phyloP scores from a whole-genome alignment of 2,888 invertebrate genomes.

The Conchocele bisecta region DNA sequence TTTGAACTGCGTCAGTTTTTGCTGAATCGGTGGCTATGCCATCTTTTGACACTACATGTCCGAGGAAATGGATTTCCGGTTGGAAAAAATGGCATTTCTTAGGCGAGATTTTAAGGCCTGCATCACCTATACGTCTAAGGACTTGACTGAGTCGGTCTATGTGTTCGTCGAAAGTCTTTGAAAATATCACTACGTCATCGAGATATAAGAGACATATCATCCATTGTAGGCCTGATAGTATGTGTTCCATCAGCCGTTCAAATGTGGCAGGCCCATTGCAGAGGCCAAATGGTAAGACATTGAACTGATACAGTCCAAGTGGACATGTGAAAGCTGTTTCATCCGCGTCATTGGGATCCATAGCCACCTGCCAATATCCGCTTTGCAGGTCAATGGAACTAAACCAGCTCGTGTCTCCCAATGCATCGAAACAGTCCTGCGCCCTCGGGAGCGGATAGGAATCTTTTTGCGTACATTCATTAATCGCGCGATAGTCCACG shows the following conservation, averaged over 20 bases:
- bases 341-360: neutral
- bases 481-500: slow-evolving; percentile 10
- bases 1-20: slow-evolving; percentile 43
- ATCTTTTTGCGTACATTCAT: slow-evolving; percentile 6
- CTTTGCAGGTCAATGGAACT: neutral
- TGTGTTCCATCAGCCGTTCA: neutral
- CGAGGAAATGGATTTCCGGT: slow-evolving; percentile 50
- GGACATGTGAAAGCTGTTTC: neutral
- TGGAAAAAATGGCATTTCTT: slow-evolving; percentile 21
- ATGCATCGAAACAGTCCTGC: neutral
- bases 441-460: neutral
- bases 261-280: neutral
- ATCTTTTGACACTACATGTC: slow-evolving; percentile 48
- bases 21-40: slow-evolving; percentile 45
- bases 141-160: neutral
- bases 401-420: neutral
- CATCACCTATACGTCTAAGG: neutral
- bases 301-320: neutral
- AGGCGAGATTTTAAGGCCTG: slow-evolving; percentile 14
- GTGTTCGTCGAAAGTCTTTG: slow-evolving; percentile 24
- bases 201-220: slow-evolving; percentile 33
- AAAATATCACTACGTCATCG: slow-evolving; percentile 46
- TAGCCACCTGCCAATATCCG: neutral
- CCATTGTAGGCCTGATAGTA: slow-evolving; percentile 28
- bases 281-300: neutral